A percentile compares a stretch with the other conserved stretches of the same genome.
Conservation (phyloP, 2,888 invertebrate genomes). For the Phasia obesa region DNA sequence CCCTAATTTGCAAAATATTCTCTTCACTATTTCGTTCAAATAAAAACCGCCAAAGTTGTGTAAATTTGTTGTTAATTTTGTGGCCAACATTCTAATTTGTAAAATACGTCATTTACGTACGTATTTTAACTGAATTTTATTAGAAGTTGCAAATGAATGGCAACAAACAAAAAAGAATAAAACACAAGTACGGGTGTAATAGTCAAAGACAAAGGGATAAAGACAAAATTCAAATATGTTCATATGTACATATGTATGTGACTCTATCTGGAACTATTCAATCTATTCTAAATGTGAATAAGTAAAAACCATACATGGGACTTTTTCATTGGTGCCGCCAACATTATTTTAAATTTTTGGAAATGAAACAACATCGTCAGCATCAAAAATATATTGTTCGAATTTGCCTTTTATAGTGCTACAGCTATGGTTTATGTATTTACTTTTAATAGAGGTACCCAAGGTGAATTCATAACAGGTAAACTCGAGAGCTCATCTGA, state of each 20-base stretch:
- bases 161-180: not conserved
- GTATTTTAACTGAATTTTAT: slow-evolving; percentile 40
- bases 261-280: slow-evolving; percentile 23
- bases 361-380: no score
- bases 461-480: no score
- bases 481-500: no score
- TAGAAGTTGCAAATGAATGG: slow-evolving; percentile 31
- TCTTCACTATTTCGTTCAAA: not conserved
- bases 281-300: slow-evolving; percentile 44
- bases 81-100: slow-evolving; percentile 53
- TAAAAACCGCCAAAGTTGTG: slow-evolving; percentile 13
- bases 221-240: slow-evolving; percentile 9
- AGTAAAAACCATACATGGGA: not conserved
- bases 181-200: no score
- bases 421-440: no score
- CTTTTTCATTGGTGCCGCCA: no score
- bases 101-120: slow-evolving; percentile 24
- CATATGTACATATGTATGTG: not conserved
- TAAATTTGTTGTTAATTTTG: slow-evolving; percentile 36
- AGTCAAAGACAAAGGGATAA: slow-evolving; percentile 10
- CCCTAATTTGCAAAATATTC: not conserved
- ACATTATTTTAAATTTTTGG: no score
- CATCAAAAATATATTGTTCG: no score
- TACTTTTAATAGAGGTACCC: no score
- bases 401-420: no score